A percentile compares a stretch with the other conserved stretches of the same genome.
phyloP scores from a whole-genome alignment of 2,888 invertebrate species.

The Smittia sp. region DNA sequence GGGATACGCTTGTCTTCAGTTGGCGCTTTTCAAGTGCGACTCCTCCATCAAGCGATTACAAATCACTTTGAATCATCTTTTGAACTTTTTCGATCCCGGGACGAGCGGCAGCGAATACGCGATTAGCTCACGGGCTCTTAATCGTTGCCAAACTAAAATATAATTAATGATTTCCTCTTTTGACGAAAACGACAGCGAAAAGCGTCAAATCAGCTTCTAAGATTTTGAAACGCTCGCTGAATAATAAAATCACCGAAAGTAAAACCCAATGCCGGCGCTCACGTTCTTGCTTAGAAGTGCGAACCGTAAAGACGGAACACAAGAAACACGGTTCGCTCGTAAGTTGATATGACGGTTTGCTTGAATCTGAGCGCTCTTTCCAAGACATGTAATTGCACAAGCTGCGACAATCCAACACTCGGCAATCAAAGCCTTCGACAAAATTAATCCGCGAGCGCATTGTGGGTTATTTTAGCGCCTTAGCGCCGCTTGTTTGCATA shows the following conservation, averaged over 20 bases:
- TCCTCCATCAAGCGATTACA: not conserved
- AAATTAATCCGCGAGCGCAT: too few relatives aligned
- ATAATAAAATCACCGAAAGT: not conserved
- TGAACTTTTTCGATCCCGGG: too few relatives aligned
- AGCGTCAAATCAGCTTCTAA: not conserved
- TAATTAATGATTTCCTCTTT: conserved; percentile 39
- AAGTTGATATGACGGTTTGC: too few relatives aligned
- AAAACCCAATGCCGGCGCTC: not conserved
- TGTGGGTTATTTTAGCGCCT: too few relatives aligned
- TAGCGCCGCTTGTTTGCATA: not conserved
- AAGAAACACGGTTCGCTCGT: not conserved
- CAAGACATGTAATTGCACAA: too few relatives aligned
- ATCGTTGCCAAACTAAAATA: not conserved
- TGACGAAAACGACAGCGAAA: not conserved
- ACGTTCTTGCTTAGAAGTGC: not conserved
- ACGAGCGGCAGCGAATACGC: too few relatives aligned
- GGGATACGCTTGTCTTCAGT: not conserved
- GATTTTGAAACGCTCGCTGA: not conserved
- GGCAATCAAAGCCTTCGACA: too few relatives aligned
- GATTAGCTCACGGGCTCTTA: too few relatives aligned
- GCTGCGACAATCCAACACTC: too few relatives aligned
- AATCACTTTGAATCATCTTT: not conserved
- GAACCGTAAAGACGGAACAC: not conserved
- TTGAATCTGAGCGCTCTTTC: too few relatives aligned
- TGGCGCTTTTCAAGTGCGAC: not conserved